Evolutionary conservation across 2,888 invertebrate genomes (phyloP), one percentile per base, ranked within the genome.

Genomic region (Tupiocoris notatus): DNA sequence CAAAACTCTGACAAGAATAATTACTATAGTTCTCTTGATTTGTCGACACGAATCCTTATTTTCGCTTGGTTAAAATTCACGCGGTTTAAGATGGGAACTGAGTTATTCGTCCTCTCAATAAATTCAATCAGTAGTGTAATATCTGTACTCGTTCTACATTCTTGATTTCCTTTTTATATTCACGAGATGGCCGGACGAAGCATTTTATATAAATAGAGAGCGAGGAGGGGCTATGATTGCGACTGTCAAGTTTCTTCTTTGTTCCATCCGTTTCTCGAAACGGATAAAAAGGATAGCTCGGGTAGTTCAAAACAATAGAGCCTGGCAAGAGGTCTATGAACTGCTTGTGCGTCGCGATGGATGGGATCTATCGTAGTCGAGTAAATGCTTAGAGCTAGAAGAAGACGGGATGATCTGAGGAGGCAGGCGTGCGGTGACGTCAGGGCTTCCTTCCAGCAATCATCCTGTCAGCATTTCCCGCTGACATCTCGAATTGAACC

Each of bases 381-480:
- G n/a, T n/a, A n/a, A n/a, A n/a, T n/a, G 54, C 54, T 54, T 7
- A 9, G 54, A 54, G 16, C 54, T 16, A 59, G 16, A 2, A 20
- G 59, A 59, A 59, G 20, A 59, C 3, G 59, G 59, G 20, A 39
- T 39, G 39, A 39, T 39, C 39, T 3, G 59, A 70, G 70, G 70
- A 70, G 20, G 25, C 23, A 58, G 58, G n/a, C n/a, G n/a, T n/a
- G n/a, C n/a, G n/a, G 25, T 70, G 70, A 70, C 70, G 70, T 70
- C 70, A 70, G 70, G 54, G 23, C 22, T 70, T 70, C 70, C 70
- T 67, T 70, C 70, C 70, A 70, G 70, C 70, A 70, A 70, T 70
- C 70, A 70, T 70, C 70, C 25, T 25, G 70, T 70, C 70, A 70
- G 70, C 70, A 70, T 59, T 70, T 59, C 59, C 58, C 23, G 70